Evolutionary conservation across 2,888 invertebrate genomes (phyloP).

Genomic region (Dione vanillae): DNA sequence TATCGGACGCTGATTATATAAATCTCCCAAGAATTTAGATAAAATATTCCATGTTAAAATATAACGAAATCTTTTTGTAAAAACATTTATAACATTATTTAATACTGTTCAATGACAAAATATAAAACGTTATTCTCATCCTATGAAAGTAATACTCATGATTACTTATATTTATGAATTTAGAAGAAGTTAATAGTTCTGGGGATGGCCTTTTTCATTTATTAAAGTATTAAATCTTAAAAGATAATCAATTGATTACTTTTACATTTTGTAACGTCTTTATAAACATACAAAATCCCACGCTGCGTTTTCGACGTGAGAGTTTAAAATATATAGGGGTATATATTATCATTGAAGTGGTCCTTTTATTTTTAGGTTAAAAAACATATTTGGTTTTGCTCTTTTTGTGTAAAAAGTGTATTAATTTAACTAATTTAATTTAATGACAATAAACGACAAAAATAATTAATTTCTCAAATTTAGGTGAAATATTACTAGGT

Average conservation of each 20-base stretch:
- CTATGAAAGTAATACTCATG: too few relatives aligned
- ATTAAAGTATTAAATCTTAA: too few relatives aligned
- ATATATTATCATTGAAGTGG: not conserved
- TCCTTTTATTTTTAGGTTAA: not conserved
- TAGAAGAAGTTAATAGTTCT: not conserved
- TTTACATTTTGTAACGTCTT: too few relatives aligned
- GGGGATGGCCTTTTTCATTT: not conserved
- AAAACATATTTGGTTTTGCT: too few relatives aligned
- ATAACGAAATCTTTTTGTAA: too few relatives aligned
- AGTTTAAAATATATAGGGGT: not conserved
- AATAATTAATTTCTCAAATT: not conserved
- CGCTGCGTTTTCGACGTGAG: not conserved
- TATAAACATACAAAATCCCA: not conserved
- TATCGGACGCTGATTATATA: slow-evolving; percentile 26
- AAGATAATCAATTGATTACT: too few relatives aligned
- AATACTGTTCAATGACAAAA: too few relatives aligned
- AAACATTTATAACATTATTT: too few relatives aligned
- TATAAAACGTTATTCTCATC: too few relatives aligned
- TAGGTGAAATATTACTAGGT: not conserved
- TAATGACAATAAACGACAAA: not conserved
- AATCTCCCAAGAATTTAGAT: slow-evolving; percentile 23
- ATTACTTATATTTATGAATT: not conserved
- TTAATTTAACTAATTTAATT: too few relatives aligned
- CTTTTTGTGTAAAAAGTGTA: too few relatives aligned
- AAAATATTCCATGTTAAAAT: too few relatives aligned